Evolutionary conservation across 2,113 vertebrate species (phyloP).

Genomic region (Callipepla squamata): DNA sequence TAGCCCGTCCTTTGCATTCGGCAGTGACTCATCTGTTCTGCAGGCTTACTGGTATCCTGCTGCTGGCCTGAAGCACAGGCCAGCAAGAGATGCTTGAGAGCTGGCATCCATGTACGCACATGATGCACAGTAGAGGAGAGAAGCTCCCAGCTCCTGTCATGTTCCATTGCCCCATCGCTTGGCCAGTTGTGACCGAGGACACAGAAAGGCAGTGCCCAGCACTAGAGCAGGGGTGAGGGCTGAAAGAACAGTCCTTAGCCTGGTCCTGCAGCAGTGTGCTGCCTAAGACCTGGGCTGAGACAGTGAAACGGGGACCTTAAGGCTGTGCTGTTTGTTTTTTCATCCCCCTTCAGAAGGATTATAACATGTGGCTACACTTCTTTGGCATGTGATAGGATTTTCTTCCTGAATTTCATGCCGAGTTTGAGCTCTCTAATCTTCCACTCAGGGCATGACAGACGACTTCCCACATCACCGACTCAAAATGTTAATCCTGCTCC

Average conservation of each 20-base stretch:
- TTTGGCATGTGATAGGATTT: neutral
- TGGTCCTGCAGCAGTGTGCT: neutral
- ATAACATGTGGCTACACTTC: neutral
- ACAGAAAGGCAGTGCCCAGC: neutral
- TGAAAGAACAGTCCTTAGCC: neutral
- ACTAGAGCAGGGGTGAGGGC: fast-evolving
- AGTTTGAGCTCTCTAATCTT: slow-evolving; percentile 43
- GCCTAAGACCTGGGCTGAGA: neutral
- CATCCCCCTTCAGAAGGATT: neutral
- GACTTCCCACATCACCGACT: neutral
- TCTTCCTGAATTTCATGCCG: slow-evolving; percentile 31
- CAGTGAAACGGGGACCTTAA: neutral
- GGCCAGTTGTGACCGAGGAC: neutral
- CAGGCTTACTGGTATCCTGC: neutral
- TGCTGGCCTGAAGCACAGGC: neutral
- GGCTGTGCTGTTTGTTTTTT: neutral
- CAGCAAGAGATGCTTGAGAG: neutral
- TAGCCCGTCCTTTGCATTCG: fast-evolving
- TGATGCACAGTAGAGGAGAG: neutral
- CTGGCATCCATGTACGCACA: fast-evolving
- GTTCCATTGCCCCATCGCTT: neutral
- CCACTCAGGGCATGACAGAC: neutral
- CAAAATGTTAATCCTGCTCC: neutral
- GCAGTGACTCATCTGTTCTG: neutral
- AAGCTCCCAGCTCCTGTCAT: neutral